A percentile compares a stretch with the other conserved stretches of the same genome.
Conservation (phyloP, 2,797 vertebrate species). For the Spinus pinus region DNA sequence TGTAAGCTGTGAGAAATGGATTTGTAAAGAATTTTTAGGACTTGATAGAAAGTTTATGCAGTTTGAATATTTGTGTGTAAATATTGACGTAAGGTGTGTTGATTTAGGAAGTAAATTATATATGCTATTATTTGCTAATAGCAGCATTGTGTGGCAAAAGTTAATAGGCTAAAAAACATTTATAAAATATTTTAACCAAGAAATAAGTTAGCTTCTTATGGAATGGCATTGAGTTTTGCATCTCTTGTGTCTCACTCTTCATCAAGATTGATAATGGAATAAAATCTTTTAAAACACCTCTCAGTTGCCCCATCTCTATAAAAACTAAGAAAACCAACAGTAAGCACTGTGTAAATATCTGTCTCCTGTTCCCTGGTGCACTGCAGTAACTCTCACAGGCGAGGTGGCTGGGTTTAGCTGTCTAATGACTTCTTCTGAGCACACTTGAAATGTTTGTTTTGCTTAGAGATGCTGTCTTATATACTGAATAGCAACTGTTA, state of each 20-base stretch:
- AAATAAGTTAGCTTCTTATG: background rate
- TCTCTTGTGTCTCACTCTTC: background rate
- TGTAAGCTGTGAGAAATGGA: background rate
- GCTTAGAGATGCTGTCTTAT: background rate
- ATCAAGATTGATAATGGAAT: background rate
- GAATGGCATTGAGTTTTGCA: background rate
- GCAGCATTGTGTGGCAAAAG: background rate
- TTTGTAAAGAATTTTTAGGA: background rate
- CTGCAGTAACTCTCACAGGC: background rate
- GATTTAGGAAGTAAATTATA: background rate
- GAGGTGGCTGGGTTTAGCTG: background rate
- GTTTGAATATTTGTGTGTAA: background rate
- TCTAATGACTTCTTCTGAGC: background rate
- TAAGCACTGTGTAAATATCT: background rate
- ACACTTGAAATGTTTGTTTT: background rate
- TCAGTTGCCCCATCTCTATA: background rate
- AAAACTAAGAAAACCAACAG: background rate
- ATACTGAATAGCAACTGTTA: background rate
- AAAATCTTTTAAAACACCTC: background rate
- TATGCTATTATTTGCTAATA: background rate
- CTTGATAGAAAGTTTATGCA: background rate
- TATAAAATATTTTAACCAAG: background rate
- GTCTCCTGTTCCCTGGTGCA: background rate
- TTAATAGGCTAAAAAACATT: background rate
- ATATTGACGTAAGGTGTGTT: background rate